Evolutionary conservation across 2,797 vertebrate species (phyloP), one percentile per base, ranked within the genome.

Genomic region (Tapirus indicus): DNA sequence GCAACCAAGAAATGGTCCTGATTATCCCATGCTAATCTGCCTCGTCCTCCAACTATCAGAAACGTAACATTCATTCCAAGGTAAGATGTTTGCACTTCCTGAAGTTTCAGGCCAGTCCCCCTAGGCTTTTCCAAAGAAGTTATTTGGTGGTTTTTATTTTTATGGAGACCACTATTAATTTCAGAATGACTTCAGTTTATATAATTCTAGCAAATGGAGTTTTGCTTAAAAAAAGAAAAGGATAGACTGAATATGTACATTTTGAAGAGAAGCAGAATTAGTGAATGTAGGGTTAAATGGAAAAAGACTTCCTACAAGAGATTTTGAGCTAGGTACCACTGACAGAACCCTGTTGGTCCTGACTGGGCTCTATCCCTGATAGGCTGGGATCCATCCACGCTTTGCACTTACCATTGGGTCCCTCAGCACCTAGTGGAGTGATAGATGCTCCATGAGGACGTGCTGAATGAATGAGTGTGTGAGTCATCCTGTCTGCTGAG

Each of bases 111-210:
- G 62, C 20, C 23, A 32, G 2, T 38, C 79, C 29, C n/a, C 41
- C 27, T 17, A 54, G 17, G 29, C 68, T 52, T 86, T 84, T 41
- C 23, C 35, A 16, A 44, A 64, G 41, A 80, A 56, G 38, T 56
- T 58, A 68, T 35, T 35, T 72, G 60, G 25, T 82, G 10, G 47
- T 18, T 85, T 92, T 80, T 32, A 88, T 88, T 72, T 91, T 27
- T 35, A 83, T 58, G 49, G 56, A 82, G 54, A 78, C 7, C 18
- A 13, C 23, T 75, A 21, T 80, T 90, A 47, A 82, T 82, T 91
- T 96, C 80, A 85, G 62, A 58, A 83, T 83, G 52, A 71, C 38
- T 96, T 96, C 58, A 58, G 20, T 38, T 85, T 93, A 77, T 38
- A 52, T 38, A 32, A 56, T 94, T 91, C 38, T 69, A 66, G 13